phyloP scores from a whole-genome alignment of 2,113 vertebrate species.

The Parus major region DNA sequence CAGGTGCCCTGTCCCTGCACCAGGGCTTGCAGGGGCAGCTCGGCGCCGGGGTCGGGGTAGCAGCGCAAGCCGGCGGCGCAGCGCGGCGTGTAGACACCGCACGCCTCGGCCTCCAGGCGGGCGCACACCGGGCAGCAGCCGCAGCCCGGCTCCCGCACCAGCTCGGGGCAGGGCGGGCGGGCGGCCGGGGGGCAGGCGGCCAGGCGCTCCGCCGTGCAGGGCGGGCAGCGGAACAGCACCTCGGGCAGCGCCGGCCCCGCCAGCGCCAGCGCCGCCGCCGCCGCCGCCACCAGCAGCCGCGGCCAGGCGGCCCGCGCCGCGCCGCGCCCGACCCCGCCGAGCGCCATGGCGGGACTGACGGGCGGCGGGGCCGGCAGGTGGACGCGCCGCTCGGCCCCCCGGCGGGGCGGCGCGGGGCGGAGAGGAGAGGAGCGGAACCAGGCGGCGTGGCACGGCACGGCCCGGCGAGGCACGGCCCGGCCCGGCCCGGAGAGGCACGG shows the following conservation, averaged over 20 bases:
- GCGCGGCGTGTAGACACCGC: slow-evolving; percentile 88
- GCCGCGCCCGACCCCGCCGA: too few relatives aligned
- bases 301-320: too few relatives aligned
- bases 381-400: background rate
- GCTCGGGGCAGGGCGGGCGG: background rate
- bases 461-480: background rate
- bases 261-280: too few relatives aligned
- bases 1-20: slow-evolving; percentile 87
- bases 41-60: slow-evolving; percentile 79
- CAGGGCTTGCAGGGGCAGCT: slow-evolving; percentile 86
- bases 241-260: too few relatives aligned
- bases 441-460: background rate
- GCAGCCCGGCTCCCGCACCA: background rate
- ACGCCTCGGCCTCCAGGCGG: slow-evolving; percentile 76
- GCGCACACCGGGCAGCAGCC: slow-evolving; percentile 86
- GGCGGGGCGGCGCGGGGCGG: background rate
- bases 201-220: too few relatives aligned
- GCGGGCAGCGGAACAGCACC: too few relatives aligned
- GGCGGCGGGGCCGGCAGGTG: background rate
- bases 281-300: too few relatives aligned
- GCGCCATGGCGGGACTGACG: too few relatives aligned
- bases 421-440: background rate
- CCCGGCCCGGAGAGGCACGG: background rate
- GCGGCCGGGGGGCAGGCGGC: background rate
- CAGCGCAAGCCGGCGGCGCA: slow-evolving; percentile 87